Base-by-base conservation (phyloP, 2,797 vertebrate genomes). In the Cetoscarus ocellatus region DNA sequence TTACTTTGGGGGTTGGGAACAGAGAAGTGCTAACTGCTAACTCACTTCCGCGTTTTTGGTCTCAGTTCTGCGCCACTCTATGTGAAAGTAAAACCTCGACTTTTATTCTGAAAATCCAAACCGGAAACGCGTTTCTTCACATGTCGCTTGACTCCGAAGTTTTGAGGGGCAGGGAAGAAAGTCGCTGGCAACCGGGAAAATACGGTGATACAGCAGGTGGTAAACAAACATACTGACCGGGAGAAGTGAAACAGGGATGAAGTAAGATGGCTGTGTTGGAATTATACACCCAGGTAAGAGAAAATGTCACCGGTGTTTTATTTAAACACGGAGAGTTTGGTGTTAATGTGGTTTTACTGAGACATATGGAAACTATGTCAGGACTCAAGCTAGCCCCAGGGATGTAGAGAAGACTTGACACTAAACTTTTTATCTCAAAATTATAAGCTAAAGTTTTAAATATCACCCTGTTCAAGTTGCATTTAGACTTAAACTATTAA, bases 221-320 rank as follows among this genome's bases (percentile, higher is more conserved):
- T 38, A 51, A 77, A 78, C 47, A 74, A 36, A 69, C 5, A 18
- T 2, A 62, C 6, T 27, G 44, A 38, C 10, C 18, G 27, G 27
- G 14, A 59, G 34, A 64, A 40, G 59, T 59, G n/a, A 15, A 65
- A 62, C 38, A 60, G 60, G 62, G 69, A 91, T 88, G 87, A 50
- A 13, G 42, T 58, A 87, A 70, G 27, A 96, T 96, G 95, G 91
- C 94, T 84, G 51, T 95, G 69, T 70, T 86, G 72, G 95, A 95
- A 55, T 88, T 96, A 7, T 95, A 95, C 87, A 95, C 94, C 3
- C 75, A 94, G 95, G 95, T 96, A 93, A 85, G 91, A 76, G 15
- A 10, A 53, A 43, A 42, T 2, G 1, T 7, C 7, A 10, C 4
- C 4, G 60, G 36, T n/a, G 9, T 27, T 44, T 42, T 52, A 4